A percentile compares a stretch with the other conserved stretches of the same genome.
phyloP scores from a whole-genome alignment of 2,888 invertebrate species.

The Dryomyza anilis region DNA sequence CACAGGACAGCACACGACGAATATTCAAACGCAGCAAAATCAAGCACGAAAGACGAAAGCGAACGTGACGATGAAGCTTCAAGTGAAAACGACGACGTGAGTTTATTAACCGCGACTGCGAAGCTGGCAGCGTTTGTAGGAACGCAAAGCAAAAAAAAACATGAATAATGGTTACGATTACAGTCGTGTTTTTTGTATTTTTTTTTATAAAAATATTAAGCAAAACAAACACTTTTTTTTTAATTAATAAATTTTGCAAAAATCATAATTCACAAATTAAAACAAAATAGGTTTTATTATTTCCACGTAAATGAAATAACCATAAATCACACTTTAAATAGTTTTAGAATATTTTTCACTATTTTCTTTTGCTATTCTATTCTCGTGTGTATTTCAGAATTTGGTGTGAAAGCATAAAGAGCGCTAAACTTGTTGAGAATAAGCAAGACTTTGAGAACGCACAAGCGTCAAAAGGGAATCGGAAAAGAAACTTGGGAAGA shows the following conservation, averaged over 20 bases:
- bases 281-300: no score
- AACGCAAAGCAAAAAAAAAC: no score
- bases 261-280: no score
- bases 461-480: slow-evolving; percentile 8
- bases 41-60: slow-evolving; percentile 14
- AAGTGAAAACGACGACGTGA: slow-evolving; percentile 11
- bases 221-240: background rate
- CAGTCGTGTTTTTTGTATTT: no score
- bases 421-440: slow-evolving; percentile 27
- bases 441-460: slow-evolving; percentile 4
- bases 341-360: background rate
- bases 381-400: slow-evolving; percentile 33
- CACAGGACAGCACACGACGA: slow-evolving; percentile 7
- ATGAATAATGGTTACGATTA: no score
- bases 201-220: no score
- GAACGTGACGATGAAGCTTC: slow-evolving; percentile 12
- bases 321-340: background rate
- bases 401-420: slow-evolving; percentile 21
- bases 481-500: slow-evolving; percentile 13
- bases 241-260: background rate
- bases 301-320: no score
- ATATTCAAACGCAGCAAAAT: slow-evolving; percentile 3
- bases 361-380: slow-evolving; percentile 4
- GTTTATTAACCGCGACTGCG: slow-evolving; percentile 24
- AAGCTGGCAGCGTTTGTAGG: background rate